A percentile compares a stretch with the other conserved stretches of the same genome.
phyloP scores from a whole-genome alignment of 92 coral and sea anemone genomes.

The Muricea muricata region DNA sequence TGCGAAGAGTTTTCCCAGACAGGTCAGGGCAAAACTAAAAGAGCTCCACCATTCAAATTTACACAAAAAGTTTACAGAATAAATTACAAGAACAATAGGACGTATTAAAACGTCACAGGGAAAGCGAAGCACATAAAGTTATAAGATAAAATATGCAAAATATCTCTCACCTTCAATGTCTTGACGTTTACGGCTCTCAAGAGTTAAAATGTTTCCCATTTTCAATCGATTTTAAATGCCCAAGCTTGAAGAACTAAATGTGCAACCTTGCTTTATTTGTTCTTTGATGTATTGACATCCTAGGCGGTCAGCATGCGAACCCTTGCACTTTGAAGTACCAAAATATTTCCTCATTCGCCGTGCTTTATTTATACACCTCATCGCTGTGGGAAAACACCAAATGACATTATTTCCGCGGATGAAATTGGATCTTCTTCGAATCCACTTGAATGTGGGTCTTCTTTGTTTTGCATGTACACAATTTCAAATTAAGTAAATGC shows the following conservation, averaged over 20 bases:
- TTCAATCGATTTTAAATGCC: background rate
- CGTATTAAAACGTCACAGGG: no score
- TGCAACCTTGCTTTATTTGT: background rate
- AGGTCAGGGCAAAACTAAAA: constrained; percentile 7
- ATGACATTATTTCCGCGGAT: background rate
- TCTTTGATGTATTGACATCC: background rate
- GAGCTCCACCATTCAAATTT: no score
- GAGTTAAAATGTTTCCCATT: constrained; percentile 87
- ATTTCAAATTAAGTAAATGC: no score
- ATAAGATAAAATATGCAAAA: background rate
- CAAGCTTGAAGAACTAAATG: background rate
- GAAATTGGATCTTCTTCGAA: background rate
- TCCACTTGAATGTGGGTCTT: no score
- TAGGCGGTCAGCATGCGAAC: background rate
- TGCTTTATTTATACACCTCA: background rate
- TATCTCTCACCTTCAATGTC: constrained; percentile 77
- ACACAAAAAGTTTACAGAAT: constrained; percentile 1
- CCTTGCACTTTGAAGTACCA: background rate
- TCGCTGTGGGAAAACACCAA: background rate
- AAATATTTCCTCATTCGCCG: background rate
- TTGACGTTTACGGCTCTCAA: constrained; percentile 77
- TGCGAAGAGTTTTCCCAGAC: background rate
- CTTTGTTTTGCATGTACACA: no score
- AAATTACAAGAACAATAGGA: background rate
- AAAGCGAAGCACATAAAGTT: no score